These are phyloP conservation scores for Campylorhamphus procurvoides DNA, from an alignment of 2,113 vertebrate species.

Conservation along the genomic window DNA sequence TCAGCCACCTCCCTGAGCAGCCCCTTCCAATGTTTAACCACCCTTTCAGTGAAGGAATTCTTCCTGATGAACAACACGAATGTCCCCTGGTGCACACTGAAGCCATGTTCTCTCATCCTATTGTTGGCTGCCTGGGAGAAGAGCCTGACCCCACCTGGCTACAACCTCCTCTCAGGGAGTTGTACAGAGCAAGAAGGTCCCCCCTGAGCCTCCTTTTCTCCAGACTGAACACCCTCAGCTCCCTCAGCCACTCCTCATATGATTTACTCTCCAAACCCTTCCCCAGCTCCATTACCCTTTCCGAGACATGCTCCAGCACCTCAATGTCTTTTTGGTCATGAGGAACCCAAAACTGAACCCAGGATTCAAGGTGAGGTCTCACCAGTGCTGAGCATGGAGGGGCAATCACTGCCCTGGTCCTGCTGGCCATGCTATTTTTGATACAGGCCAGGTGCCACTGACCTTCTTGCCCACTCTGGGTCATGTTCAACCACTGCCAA, in stretches of 20 bases:
- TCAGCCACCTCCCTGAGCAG: background rate
- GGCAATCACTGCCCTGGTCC: background rate
- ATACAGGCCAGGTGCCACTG: rapidly evolving
- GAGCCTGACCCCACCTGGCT: background rate
- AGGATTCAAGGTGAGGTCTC: background rate
- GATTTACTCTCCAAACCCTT: background rate
- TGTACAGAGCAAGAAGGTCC: background rate
- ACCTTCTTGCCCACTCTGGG: background rate
- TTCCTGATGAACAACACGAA: background rate
- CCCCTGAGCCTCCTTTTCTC: background rate
- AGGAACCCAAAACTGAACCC: background rate
- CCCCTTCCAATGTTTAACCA: background rate
- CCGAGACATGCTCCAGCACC: background rate
- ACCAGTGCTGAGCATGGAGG: background rate
- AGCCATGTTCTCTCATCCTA: background rate
- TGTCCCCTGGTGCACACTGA: background rate
- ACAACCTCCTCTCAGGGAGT: background rate
- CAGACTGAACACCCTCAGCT: background rate
- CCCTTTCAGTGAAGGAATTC: background rate
- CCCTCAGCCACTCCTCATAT: background rate
- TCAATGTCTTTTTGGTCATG: background rate
- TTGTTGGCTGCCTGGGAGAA: background rate
- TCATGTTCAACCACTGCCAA: background rate
- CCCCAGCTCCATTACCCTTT: background rate
- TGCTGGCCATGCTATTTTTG: background rate